Evolutionary conservation across 2,113 vertebrate species (phyloP).

Genomic region (Trogon surrucura): DNA sequence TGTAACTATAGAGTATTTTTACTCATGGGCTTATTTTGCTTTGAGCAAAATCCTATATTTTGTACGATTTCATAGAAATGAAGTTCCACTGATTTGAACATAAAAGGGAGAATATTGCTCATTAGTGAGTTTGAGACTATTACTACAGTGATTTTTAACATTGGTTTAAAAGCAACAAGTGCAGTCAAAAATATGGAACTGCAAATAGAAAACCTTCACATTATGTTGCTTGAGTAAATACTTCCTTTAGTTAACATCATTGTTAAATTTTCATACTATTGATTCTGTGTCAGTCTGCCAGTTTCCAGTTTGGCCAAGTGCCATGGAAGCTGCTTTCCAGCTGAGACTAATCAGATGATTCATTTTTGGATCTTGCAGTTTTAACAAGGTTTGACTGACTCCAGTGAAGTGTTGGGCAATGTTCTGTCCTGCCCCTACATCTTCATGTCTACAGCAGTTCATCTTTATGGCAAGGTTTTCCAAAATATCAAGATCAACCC

Average conservation of each 20-base stretch:
- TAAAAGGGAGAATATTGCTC: neutral
- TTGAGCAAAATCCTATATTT: neutral
- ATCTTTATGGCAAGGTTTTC: neutral
- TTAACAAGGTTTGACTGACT: neutral
- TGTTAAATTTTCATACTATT: neutral
- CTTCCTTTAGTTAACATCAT: neutral
- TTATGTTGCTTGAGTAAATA: neutral
- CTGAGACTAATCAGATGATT: neutral
- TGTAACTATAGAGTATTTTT: neutral
- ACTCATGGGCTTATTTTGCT: neutral
- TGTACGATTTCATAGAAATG: neutral
- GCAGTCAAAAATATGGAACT: neutral
- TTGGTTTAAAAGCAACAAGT: neutral
- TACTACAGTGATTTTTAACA: neutral
- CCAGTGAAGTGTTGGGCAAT: neutral
- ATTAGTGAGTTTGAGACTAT: neutral
- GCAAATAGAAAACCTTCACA: neutral
- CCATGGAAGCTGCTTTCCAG: neutral
- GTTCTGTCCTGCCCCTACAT: neutral
- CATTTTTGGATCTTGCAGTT: neutral
- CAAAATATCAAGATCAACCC: neutral
- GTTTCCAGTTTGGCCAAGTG: neutral
- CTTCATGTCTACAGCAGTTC: neutral
- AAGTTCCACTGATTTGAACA: neutral
- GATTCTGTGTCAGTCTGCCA: neutral